Base-by-base conservation (phyloP, 2,113 vertebrate genomes). In the Macrotus californicus region DNA sequence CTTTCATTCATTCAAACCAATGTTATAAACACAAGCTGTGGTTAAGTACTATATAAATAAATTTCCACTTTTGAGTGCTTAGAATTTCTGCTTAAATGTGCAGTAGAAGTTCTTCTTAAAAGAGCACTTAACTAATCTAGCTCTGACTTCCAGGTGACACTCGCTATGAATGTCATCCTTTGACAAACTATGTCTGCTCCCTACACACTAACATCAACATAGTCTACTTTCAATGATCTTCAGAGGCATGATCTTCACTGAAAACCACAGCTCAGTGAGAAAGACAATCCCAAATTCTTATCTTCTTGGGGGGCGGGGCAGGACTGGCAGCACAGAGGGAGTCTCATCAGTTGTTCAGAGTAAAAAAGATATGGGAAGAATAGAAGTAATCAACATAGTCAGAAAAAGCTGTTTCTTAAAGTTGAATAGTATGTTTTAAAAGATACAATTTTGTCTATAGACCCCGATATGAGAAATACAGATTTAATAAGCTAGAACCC, bases 351-450 rank as follows among this genome's bases (percentile, higher is more conserved):
- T 7, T 93, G 46, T 82, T 82, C 29, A 84, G 10, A 54, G 66
- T 59, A 75, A 92, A 92, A 95, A 87, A 4, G 72, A 69, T 31
- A 41, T 3, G 36, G 90, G 54, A 93, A 87, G 94, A 92, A 89
- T 14, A 70, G 75, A 94, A n/a, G 16, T 9, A 85, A 77, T 67
- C n/a, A 79, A 75, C 19, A 24, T 43, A 66, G 7, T 43, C 72
- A 22, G 56, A 75, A 77, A 91, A 83, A 76, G 29, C 3, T 36
- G 5, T 56, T 61, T 85, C 66, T 94, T 67, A 67, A 79, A 81
- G 50, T 64, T 84, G 29, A 87, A 11, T 64, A 86, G 64, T 43
- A 59, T 36, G 36, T 72, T 69, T 54, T 93, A 69, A 86, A 91
- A 88, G 69, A 34, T 86, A 95, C 66, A 56, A 72, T 12, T 59